Evolutionary conservation across 2,113 vertebrate species (phyloP).

Genomic region (Turdus rufiventris): DNA sequence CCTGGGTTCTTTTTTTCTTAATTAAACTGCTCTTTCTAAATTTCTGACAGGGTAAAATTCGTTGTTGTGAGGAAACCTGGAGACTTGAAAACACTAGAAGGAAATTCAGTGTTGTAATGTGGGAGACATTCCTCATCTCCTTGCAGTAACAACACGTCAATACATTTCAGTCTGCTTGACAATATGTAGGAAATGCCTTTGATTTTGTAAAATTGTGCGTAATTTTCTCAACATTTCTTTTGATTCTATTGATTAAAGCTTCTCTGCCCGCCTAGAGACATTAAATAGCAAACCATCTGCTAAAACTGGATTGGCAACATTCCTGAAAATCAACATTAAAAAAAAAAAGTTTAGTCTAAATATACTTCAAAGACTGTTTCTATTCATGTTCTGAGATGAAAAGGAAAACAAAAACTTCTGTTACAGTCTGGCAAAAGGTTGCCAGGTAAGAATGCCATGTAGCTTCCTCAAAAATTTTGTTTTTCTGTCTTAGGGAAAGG

Average conservation of each 20-base stretch:
- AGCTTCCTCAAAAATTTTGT: not conserved
- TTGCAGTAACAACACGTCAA: slow-evolving; percentile 48
- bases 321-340: slow-evolving; percentile 25
- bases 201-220: slow-evolving; percentile 45
- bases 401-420: not conserved
- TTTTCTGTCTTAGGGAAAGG: not conserved
- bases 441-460: not conserved
- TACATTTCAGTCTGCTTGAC: slow-evolving; percentile 67
- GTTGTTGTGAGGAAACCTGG: not conserved
- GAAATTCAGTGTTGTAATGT: not conserved
- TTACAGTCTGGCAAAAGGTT: not conserved
- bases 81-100: not conserved
- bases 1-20: not conserved
- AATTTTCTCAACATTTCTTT: slow-evolving; percentile 67
- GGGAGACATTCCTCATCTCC: not conserved
- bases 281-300: slow-evolving; percentile 61
- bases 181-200: slow-evolving; percentile 63
- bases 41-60: not conserved
- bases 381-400: not conserved
- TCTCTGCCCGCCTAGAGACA: slow-evolving; percentile 59
- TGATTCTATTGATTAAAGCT: slow-evolving; percentile 72
- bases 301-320: slow-evolving; percentile 57
- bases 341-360: slow-evolving; percentile 15
- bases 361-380: slow-evolving; percentile 35
- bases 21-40: not conserved